Percentiles rank a stretch among this genome's conserved stretches.
Evolutionary conservation across 2,113 vertebrate species (phyloP).

Genomic region (Tachuris rubrigastra): DNA sequence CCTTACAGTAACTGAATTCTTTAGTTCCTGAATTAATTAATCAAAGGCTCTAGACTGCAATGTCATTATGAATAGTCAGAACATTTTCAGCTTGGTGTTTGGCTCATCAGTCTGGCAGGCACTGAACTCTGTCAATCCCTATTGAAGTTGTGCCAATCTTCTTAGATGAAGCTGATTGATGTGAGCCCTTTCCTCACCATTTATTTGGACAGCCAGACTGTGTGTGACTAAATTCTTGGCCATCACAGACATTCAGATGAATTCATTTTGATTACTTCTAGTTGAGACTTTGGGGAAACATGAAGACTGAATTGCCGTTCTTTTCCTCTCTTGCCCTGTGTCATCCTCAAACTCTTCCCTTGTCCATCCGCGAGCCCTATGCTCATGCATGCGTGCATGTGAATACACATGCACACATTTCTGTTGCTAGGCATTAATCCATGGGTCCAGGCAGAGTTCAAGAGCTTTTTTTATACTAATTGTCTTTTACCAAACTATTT

Average conservation of each 20-base stretch:
- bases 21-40: constrained; percentile 58
- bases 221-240: constrained; percentile 66
- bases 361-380: background rate
- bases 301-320: background rate
- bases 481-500: constrained; percentile 24
- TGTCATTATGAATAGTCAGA: constrained; percentile 67
- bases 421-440: constrained; percentile 19
- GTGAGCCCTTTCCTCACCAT: constrained; percentile 53
- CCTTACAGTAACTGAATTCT: constrained; percentile 25
- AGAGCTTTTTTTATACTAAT: constrained; percentile 12
- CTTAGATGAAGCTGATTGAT: constrained; percentile 61
- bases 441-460: background rate
- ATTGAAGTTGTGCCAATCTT: constrained; percentile 64
- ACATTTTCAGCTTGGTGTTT: constrained; percentile 50
- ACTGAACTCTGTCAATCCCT: constrained; percentile 52
- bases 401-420: background rate
- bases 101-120: constrained; percentile 60
- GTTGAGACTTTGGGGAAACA: constrained; percentile 51
- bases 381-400: background rate
- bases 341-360: background rate
- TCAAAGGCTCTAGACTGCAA: constrained; percentile 44
- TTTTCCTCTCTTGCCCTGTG: background rate
- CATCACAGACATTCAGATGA: constrained; percentile 50
- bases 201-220: constrained; percentile 64
- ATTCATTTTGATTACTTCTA: constrained; percentile 63